These are phyloP conservation scores for Oncorhynchus tshawytscha DNA, from an alignment of 2,113 vertebrate species.

Conservation along the genomic window DNA sequence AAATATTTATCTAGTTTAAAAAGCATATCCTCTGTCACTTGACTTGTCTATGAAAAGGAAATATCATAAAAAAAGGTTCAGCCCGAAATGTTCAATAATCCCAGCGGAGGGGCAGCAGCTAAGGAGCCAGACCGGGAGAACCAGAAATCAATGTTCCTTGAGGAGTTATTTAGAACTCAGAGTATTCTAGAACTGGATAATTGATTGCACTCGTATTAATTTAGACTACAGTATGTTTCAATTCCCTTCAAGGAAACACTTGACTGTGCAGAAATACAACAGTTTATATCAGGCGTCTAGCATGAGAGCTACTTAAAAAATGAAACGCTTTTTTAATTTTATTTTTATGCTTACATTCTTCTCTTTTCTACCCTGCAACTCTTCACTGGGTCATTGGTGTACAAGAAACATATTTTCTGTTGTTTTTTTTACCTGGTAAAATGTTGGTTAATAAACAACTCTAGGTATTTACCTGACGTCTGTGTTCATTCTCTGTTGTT, in stretches of 20 bases:
- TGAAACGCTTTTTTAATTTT: too few relatives aligned
- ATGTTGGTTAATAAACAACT: too few relatives aligned
- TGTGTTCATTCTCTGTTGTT: too few relatives aligned
- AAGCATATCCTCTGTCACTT: background rate
- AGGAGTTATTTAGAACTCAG: slow-evolving; percentile 21
- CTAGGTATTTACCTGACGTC: too few relatives aligned
- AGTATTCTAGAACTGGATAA: slow-evolving; percentile 26
- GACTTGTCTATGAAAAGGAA: background rate
- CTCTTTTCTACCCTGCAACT: too few relatives aligned
- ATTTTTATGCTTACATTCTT: too few relatives aligned
- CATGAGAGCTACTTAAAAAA: too few relatives aligned
- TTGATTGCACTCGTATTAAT: slow-evolving; percentile 40
- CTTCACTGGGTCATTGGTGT: too few relatives aligned
- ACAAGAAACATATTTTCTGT: too few relatives aligned
- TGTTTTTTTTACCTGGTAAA: too few relatives aligned
- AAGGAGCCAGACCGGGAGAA: background rate
- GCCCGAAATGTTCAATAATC: background rate
- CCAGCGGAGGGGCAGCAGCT: background rate
- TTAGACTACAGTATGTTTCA: slow-evolving; percentile 31
- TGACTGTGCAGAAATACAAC: slow-evolving; percentile 13
- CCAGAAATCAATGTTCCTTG: slow-evolving; percentile 3
- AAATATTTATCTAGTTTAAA: too few relatives aligned
- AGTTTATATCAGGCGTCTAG: background rate
- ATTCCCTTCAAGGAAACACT: slow-evolving; percentile 21
- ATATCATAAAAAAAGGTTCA: background rate